A percentile compares a stretch with the other conserved stretches of the same genome.
These are phyloP conservation scores for Oncorhynchus keta DNA, from an alignment of 2,113 vertebrate species.

Conservation along the genomic window DNA sequence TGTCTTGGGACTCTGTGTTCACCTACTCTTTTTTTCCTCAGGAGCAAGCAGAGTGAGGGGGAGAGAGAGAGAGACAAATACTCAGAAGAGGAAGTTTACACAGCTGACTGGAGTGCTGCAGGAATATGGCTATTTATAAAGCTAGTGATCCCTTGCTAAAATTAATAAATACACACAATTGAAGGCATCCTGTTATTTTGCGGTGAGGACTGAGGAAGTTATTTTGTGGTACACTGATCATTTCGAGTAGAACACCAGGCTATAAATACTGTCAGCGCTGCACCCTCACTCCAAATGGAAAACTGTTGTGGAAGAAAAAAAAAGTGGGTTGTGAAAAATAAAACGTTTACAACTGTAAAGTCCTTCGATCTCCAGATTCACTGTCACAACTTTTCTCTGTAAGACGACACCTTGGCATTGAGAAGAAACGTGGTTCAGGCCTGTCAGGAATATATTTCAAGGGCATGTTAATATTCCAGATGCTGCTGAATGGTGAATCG, in stretches of 20 bases:
- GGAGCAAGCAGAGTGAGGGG: background rate
- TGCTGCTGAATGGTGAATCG: conserved; percentile 64
- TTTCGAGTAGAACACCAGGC: conserved; percentile 77
- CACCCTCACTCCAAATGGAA: conserved; percentile 52
- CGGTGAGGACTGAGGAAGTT: conserved; percentile 77
- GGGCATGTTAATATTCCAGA: conserved; percentile 75
- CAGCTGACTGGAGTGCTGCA: conserved; percentile 58
- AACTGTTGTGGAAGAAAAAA: conserved; percentile 38
- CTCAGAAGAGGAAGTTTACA: conserved; percentile 66
- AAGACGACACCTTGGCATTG: conserved; percentile 1
- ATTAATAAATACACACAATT: conserved; percentile 82
- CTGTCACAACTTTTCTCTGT: background rate
- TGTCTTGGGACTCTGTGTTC: background rate
- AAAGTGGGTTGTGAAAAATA: background rate
- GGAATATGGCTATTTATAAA: conserved; percentile 74
- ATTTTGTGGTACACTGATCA: conserved; percentile 81
- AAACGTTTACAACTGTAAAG: background rate
- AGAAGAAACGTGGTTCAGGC: conserved; percentile 58
- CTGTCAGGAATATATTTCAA: conserved; percentile 67
- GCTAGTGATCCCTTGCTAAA: conserved; percentile 59
- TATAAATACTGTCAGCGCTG: conserved; percentile 78
- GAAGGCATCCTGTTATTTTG: conserved; percentile 83
- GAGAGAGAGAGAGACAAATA: background rate
- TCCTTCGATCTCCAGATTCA: conserved; percentile 17
- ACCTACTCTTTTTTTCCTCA: conserved; percentile 11